These are phyloP conservation scores for Tauraco hartlaubi DNA, from an alignment of 2,797 vertebrate species.

Conservation along the genomic window DNA sequence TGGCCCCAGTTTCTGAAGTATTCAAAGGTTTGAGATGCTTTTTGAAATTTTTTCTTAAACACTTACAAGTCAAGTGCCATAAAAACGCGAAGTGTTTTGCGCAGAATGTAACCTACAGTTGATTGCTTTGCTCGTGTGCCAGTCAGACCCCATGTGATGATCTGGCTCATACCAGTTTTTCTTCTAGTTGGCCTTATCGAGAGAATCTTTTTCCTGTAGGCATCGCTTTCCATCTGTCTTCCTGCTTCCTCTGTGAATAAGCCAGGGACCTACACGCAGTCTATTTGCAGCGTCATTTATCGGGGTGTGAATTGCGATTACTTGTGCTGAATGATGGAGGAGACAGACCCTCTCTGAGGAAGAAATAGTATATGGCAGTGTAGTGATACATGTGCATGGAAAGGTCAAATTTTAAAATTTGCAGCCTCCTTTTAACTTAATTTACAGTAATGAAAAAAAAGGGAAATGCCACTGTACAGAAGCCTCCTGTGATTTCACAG, in stretches of 20 bases:
- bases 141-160: background rate
- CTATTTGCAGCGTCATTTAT: background rate
- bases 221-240: background rate
- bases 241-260: background rate
- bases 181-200: background rate
- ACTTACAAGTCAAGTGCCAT: slow-evolving; percentile 40
- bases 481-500: background rate
- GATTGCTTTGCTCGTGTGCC: background rate
- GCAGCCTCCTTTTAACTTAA: background rate
- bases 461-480: background rate
- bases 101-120: background rate
- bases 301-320: background rate
- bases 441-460: background rate
- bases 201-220: background rate
- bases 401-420: background rate
- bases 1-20: background rate
- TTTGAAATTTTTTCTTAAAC: background rate
- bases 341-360: background rate
- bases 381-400: background rate
- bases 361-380: background rate
- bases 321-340: background rate
- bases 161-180: background rate
- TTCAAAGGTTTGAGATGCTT: background rate
- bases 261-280: background rate
- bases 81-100: slow-evolving; percentile 13